phyloP scores from a whole-genome alignment of 2,113 vertebrate genomes.

The Sminthopsis crassicaudata region DNA sequence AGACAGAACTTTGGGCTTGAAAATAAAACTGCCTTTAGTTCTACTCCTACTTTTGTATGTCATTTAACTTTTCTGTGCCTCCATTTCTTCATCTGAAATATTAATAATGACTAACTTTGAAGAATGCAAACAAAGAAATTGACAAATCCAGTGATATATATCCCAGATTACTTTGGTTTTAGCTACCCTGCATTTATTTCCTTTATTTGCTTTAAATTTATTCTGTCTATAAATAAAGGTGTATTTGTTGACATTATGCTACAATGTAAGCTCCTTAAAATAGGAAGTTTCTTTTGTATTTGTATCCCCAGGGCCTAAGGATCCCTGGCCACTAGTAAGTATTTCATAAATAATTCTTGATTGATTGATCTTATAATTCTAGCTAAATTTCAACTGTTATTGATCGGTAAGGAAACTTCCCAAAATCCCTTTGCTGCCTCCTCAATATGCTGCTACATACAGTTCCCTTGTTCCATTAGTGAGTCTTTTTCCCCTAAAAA shows the following conservation, averaged over 20 bases:
- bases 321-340: not conserved
- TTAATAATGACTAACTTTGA: not conserved
- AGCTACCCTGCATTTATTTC: not conserved
- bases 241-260: not conserved
- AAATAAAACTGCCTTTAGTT: not conserved
- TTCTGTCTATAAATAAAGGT: not conserved
- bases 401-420: not conserved
- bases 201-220: not conserved
- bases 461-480: not conserved
- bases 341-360: not conserved
- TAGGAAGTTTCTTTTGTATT: not conserved
- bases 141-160: not conserved
- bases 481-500: not conserved
- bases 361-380: not conserved
- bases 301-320: not conserved
- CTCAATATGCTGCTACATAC: not conserved
- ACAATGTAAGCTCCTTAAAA: not conserved
- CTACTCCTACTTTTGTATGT: not conserved
- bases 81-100: not conserved
- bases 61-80: not conserved
- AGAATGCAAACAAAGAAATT: not conserved
- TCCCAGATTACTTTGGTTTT: not conserved
- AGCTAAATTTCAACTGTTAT: not conserved
- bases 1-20: not conserved
- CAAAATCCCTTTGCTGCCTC: not conserved